Percentiles rank a stretch among this genome's conserved stretches.
Evolutionary conservation across 2,888 invertebrate species (phyloP).

Genomic region (Noctua fimbriata): DNA sequence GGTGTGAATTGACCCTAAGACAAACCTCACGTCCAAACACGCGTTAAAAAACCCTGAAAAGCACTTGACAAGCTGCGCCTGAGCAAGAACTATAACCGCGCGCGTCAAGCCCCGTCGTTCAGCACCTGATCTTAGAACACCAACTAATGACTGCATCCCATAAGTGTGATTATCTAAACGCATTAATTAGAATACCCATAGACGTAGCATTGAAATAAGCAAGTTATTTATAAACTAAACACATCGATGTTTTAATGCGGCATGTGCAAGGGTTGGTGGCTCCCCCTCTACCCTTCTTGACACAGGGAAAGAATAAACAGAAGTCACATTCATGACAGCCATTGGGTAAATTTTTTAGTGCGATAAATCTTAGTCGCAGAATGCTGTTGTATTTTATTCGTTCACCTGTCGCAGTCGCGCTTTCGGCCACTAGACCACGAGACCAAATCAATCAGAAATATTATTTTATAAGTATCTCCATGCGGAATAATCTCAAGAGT

Average conservation of each 20-base stretch:
- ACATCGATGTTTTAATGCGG: conserved; percentile 55
- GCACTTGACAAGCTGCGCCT: conserved; percentile 31
- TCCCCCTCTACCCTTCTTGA: conserved; percentile 1
- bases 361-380: background rate
- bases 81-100: background rate
- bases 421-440: too few relatives aligned
- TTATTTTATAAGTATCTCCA: too few relatives aligned
- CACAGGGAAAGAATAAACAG: background rate
- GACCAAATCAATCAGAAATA: background rate
- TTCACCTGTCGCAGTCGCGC: background rate
- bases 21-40: background rate
- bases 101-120: conserved; percentile 5
- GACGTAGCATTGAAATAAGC: conserved; percentile 40
- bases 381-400: background rate
- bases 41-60: conserved; percentile 8
- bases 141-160: conserved; percentile 47
- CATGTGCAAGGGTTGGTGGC: conserved; percentile 71
- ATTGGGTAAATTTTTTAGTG: background rate
- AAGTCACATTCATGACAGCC: conserved; percentile 15
- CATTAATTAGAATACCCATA: conserved; percentile 54
- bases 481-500: too few relatives aligned
- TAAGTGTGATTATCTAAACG: conserved; percentile 58
- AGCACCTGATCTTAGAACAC: conserved; percentile 52
- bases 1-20: too few relatives aligned
- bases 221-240: conserved; percentile 56